phyloP scores from a whole-genome alignment of 2,888 invertebrate species.

The Rotaria socialis region DNA sequence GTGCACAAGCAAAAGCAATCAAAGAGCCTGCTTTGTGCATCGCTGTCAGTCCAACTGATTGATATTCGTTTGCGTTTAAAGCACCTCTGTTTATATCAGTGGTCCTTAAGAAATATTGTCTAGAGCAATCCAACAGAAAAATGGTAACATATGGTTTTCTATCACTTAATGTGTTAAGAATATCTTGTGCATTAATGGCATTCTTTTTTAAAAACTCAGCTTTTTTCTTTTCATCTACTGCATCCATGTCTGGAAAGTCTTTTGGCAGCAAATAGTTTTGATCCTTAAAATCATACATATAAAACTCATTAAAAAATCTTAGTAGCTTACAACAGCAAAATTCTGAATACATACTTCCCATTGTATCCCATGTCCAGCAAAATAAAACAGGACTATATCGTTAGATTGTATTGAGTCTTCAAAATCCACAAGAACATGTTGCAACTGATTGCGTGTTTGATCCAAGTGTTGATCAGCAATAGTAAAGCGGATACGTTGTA shows the following conservation, averaged over 20 bases:
- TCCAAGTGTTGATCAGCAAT: not conserved
- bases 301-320: too few relatives aligned
- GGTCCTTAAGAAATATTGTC: not conserved
- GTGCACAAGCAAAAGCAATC: not conserved
- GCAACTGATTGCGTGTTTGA: not conserved
- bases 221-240: too few relatives aligned
- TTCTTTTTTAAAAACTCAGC: not conserved
- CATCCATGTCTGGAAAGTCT: too few relatives aligned
- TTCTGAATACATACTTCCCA: not conserved
- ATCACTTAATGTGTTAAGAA: not conserved
- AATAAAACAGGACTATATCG: not conserved
- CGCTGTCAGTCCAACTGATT: not conserved
- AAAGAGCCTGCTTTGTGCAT: not conserved
- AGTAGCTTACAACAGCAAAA: too few relatives aligned
- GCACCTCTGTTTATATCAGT: too few relatives aligned
- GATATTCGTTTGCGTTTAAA: too few relatives aligned
- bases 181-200: not conserved
- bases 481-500: not conserved
- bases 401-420: not conserved
- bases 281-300: not conserved
- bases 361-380: conserved; percentile 3
- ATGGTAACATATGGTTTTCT: not conserved
- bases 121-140: not conserved
- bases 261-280: not conserved
- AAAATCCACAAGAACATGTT: not conserved